Evolutionary conservation across 64 coral and sea anemone genomes (phyloP), one percentile per base, ranked within the genome.

Genomic region (Stylophora pistillata): DNA sequence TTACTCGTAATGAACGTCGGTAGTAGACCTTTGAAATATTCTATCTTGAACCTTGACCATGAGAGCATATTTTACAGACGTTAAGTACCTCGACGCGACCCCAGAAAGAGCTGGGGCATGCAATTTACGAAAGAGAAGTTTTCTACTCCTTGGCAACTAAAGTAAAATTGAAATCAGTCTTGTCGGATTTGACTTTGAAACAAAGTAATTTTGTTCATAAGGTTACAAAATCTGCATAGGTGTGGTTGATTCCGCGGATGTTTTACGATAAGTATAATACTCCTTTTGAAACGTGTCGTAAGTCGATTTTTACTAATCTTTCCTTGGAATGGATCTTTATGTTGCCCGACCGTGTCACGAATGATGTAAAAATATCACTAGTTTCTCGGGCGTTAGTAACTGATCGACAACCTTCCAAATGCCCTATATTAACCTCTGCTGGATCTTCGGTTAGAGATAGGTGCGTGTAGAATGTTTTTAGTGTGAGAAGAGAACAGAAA

Each of bases 281-380:
- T 71, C 66, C 28, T 21, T 18, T n/a, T 21, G 2, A 12, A 52
- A 52, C 21, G 33, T 23, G 73, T 20, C 15, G 53, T 52, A 76
- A 53, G 73, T 56, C 75, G 73, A n/a, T 56, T 78, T 78, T 20
- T 53, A 27, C 9, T 29, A 78, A 81, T 81, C 26, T 81, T 18
- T 61, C 58, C 58, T 78, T 20, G 0, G 9, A n/a, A 68, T 68
- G 15, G n/a, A 61, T 32, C 56, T 59, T 15, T 5, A 27, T 79
- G 20, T 28, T 3, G 4, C 11, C 56, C 53, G 77, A 60, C 55
- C 18, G 59, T n/a, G 30, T 11, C 55, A 31, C 14, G 30, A 59
- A 10, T 82, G 57, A 31, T 10, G 17, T 13, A 63, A 64, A 13
- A 60, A 82, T 64, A 41, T 10, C 6, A 82, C 59, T 79, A 9